A percentile compares a stretch with the other conserved stretches of the same genome.
These are phyloP conservation scores for Zalophus californianus DNA, from an alignment of 2,797 vertebrate species.

Conservation along the genomic window DNA sequence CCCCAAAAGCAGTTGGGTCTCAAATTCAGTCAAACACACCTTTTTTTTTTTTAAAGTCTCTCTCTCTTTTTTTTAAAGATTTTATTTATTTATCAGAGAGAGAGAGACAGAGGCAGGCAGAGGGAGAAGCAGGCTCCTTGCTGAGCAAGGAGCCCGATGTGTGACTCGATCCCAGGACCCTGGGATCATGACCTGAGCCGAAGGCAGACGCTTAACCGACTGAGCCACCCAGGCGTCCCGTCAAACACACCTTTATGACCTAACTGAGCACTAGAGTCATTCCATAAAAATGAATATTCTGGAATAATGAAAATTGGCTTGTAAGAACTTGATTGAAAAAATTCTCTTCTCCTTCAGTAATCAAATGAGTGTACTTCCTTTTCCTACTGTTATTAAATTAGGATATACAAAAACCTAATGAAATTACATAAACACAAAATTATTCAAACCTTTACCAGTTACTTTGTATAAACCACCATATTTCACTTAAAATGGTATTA, in stretches of 20 bases:
- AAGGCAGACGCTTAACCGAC: too few species aligned
- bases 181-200: too few species aligned
- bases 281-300: conserved; percentile 7
- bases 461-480: background rate
- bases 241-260: background rate
- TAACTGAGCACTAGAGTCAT: background rate
- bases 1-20: background rate
- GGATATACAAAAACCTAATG: background rate
- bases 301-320: conserved; percentile 14
- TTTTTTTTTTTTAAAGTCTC: background rate
- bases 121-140: too few species aligned
- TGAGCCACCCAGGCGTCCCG: too few species aligned
- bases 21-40: background rate
- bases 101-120: too few species aligned
- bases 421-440: conserved; percentile 10
- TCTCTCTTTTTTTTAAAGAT: too few species aligned
- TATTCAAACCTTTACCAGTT: background rate
- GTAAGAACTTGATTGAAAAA: conserved; percentile 34
- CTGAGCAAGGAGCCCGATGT: too few species aligned
- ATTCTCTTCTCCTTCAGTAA: background rate
- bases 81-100: too few species aligned
- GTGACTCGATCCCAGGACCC: too few species aligned
- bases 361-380: background rate
- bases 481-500: background rate
- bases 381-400: conserved; percentile 1